Conservation (phyloP, 2,888 invertebrate species). For the Neocrepidodera transversa region DNA sequence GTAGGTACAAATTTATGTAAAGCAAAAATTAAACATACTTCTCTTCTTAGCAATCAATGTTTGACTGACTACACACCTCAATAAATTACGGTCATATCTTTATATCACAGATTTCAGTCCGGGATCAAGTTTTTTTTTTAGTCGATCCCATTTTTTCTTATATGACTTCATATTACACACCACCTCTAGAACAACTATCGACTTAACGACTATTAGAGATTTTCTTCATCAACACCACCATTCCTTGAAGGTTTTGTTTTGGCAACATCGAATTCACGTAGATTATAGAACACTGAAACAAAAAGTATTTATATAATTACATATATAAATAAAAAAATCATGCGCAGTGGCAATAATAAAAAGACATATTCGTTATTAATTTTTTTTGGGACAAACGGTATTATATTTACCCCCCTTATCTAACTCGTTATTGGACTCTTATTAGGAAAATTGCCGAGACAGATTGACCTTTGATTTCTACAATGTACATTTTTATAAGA, state of each 20-base stretch:
- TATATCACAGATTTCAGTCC: slow-evolving; percentile 53
- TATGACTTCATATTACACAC: background rate
- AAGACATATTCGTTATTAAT: too few relatives aligned
- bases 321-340: too few relatives aligned
- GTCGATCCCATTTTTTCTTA: background rate
- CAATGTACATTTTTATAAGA: too few relatives aligned
- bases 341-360: too few relatives aligned
- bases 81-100: slow-evolving; percentile 40
- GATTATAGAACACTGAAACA: slow-evolving; percentile 39
- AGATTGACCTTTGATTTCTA: too few relatives aligned
- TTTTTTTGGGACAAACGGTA: too few relatives aligned
- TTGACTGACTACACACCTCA: slow-evolving; percentile 35
- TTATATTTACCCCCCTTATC: too few relatives aligned
- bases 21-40: slow-evolving; percentile 35
- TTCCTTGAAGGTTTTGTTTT: slow-evolving; percentile 38
- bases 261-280: slow-evolving; percentile 52
- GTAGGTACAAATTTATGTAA: slow-evolving; percentile 39
- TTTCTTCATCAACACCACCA: slow-evolving; percentile 20
- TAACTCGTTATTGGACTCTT: too few relatives aligned
- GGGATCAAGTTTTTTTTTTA: slow-evolving; percentile 40
- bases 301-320: slow-evolving; percentile 8
- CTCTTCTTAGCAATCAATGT: slow-evolving; percentile 42
- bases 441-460: too few relatives aligned
- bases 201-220: slow-evolving; percentile 1
- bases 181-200: background rate